A percentile compares a stretch with the other conserved stretches of the same genome.
Conservation (phyloP, 2,888 invertebrate species). For the Brachyptera risi region DNA sequence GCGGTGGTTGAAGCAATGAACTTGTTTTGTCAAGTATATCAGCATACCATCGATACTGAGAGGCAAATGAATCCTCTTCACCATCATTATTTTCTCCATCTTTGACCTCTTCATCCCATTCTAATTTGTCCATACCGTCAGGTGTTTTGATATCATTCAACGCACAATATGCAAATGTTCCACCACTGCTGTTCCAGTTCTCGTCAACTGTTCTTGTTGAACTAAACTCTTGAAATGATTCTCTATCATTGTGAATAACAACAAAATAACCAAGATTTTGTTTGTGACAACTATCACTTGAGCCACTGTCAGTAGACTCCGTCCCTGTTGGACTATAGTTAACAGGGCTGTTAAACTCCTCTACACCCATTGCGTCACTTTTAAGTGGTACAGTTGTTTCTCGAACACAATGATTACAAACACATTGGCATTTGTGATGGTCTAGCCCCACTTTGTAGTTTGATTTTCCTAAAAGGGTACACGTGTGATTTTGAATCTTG, state of each 20-base stretch:
- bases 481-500: too few relatives aligned
- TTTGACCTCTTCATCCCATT: constrained; percentile 72
- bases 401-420: too few relatives aligned
- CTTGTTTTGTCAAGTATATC: constrained; percentile 64
- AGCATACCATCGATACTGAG: constrained; percentile 65
- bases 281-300: constrained; percentile 39
- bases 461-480: too few relatives aligned
- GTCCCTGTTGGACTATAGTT: too few relatives aligned
- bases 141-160: constrained; percentile 47
- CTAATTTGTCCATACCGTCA: constrained; percentile 60
- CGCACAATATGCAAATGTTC: constrained; percentile 20
- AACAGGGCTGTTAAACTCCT: too few relatives aligned
- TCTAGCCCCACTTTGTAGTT: too few relatives aligned
- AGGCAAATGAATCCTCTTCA: constrained; percentile 53
- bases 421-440: too few relatives aligned
- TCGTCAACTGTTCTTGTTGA: constrained; percentile 6
- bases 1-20: constrained; percentile 27
- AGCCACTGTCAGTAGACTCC: constrained; percentile 41
- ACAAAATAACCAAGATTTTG: constrained; percentile 49
- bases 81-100: constrained; percentile 44
- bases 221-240: neutral
- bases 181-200: constrained; percentile 27
- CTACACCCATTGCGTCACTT: too few relatives aligned
- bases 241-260: constrained; percentile 45
- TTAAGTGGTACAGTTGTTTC: too few relatives aligned